Evolutionary conservation across 2,113 vertebrate species (phyloP), one percentile per base, ranked within the genome.

Genomic region (Petrocephalus zakoni): DNA sequence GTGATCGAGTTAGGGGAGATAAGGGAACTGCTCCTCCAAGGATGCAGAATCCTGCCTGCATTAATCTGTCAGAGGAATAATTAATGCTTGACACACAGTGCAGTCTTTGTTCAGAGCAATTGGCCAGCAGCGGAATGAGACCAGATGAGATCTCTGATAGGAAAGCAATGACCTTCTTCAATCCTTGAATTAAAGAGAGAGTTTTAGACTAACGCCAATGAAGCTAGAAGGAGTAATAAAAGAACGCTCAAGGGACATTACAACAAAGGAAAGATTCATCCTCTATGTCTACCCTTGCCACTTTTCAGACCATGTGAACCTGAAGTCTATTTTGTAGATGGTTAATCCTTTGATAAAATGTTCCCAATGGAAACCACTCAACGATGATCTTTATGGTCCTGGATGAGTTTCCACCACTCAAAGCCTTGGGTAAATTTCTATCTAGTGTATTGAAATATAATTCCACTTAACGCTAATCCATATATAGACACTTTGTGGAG

Each of bases 321-420:
- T 49, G 82, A 49, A 85, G 47, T 11, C n/a, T 85, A 25, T 85
- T 84, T 51, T 47, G 52, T 49, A 85, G 49, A 84, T 51, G 81
- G 47, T 47, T 84, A 84, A 84, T 52, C 82, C 82, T 51, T 85
- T 49, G 82, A n/a, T 52, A 84, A 49, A n/a, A 49, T 84, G 46
- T 84, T 9, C 46, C 82, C 22, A 42, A 37, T 29, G 37, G 72
- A 78, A 78, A 42, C 34, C 0, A n/a, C 72, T 78, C 34, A 42
- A 19, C 34, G 72, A 42, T 37, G 34, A 17, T 78, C 72, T 17
- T 78, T 78, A 19, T 42, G 34, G 37, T 78, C 34, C 34, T 37
- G 34, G 34, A 42, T 78, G 72, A 78, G 72, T 78, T 19, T 34
- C 29, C 15, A 37, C 34, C 34, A 19, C 37, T 78, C 72, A 78